Conservation (phyloP, 2,888 invertebrate species). For the Ophraella communa region DNA sequence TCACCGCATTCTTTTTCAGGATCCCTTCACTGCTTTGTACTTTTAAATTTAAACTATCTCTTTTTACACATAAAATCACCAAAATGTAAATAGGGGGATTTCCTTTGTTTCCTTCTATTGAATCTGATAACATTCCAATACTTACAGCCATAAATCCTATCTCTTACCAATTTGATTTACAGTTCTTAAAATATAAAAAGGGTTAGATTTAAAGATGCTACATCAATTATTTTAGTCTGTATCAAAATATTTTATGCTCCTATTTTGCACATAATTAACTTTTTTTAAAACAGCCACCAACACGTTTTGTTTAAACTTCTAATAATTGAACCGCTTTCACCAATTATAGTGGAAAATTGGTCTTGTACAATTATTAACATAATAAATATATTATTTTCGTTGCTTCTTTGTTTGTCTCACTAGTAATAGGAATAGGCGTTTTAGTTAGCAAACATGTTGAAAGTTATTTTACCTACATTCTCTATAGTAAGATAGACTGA, state of each 20-base stretch:
- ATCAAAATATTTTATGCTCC: too few species aligned
- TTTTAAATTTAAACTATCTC: conserved; percentile 52
- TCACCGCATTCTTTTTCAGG: conserved; percentile 54
- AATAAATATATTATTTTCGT: too few species aligned
- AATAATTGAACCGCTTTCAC: too few species aligned
- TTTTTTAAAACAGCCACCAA: not conserved
- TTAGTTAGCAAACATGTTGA: too few species aligned
- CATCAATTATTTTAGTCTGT: not conserved
- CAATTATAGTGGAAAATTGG: too few species aligned
- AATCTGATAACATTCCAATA: conserved; percentile 50
- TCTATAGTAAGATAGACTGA: too few species aligned
- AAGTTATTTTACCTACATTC: too few species aligned
- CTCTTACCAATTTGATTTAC: conserved; percentile 38
- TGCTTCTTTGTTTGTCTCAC: too few species aligned
- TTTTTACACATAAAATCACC: conserved; percentile 49
- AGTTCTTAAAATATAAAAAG: conserved; percentile 34
- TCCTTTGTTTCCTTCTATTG: conserved; percentile 50
- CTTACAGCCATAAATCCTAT: conserved; percentile 43
- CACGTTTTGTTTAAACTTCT: not conserved
- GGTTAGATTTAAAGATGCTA: not conserved
- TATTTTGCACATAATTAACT: not conserved
- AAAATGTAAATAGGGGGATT: conserved; percentile 52
- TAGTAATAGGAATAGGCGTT: too few species aligned
- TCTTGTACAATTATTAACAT: too few species aligned
- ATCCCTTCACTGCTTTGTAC: conserved; percentile 46